Base-by-base conservation (phyloP, 1,140 invertebrate genomes). In the Hesperophylax magnus region DNA sequence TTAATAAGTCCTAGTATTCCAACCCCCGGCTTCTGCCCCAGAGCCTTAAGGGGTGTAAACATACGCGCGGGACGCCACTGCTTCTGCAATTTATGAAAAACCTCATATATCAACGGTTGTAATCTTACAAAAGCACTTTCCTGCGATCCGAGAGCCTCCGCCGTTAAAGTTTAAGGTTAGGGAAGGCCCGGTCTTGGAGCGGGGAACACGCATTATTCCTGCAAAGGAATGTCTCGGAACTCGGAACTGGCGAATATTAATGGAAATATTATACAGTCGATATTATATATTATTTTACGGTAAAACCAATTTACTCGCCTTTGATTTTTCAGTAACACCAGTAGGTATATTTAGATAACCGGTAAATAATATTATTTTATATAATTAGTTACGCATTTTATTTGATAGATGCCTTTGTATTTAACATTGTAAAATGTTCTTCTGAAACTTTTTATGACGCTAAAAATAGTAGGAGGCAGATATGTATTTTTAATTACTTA, bases 1-100 rank as follows among this genome's bases (percentile, higher is more conserved):
- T 84, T 84, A 84, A 84, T 81, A 84, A 81, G 69, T 84, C 75
- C 72, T 56, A 71, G 72, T 79, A 56, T 79, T 47, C 17, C 67
- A 9, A 31, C 77, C 63, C 76, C n/a, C 34, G 8, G 56, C 76
- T 20, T 20, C 63, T 56, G 47, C 72, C 54, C 72, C 27, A 60
- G 56, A 76, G 47, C 20, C 72, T 76, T 76, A 76, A 58, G 56
- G 72, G 72, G 54, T 76, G 72, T 76, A 76, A 76, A 76, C 72
- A 76, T 76, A 76, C 72, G 72, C 71, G 71, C 72, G 72, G 72
- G 56, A 60, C 56, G n/a, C 53, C 56, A 27, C 27, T 53, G 69
- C 69, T n/a, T 22, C 8, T 18, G 18, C 72, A 76, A 76, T 76
- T 76, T 76, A 76, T 76, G 72, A 76, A 76, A 76, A 76, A 76